Base-by-base conservation (phyloP, 2,797 vertebrate species). In the Benthosema pterotum region DNA sequence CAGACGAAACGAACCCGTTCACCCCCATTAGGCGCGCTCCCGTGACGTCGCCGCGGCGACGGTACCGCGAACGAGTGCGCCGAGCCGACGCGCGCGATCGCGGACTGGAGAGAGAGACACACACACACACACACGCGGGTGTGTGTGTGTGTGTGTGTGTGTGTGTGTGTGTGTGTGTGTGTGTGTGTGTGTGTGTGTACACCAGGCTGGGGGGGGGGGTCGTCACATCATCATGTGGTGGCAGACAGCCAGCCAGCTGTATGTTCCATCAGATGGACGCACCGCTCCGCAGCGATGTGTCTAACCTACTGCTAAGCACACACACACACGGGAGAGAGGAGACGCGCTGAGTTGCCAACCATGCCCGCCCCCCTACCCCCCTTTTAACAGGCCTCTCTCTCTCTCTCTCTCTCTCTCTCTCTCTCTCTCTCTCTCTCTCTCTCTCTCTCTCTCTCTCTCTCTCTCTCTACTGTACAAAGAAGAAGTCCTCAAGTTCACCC, bases 1-100 rank as follows among this genome's bases (percentile, higher is more conserved):
- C 64, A 85, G 74, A 84, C 78, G 73, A 82, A n/a, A 79, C 82
- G 89, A 76, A 91, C 90, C 69, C 90, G 79, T 86, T 91, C 78
- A 91, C 88, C 90, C 77, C 84, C 32, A 47, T 42, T 25, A 80
- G 42, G 82, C 80, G 84, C 87, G 87, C 60, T 19, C 75, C 46
- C 83, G 59, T 72, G 46, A 67, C 65, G 17, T 5, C 55, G 70
- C 72, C 53, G 54, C 63, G 60, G 62, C 71, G 65, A 66, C 80
- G 75, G 75, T 70, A 68, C 76, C 83, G 82, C 85, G 82, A n/a
- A n/a, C n/a, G n/a, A n/a, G n/a, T n/a, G n/a, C n/a, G n/a, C n/a
- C n/a, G n/a, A n/a, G n/a, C n/a, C n/a, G n/a, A n/a, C n/a, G n/a
- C n/a, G n/a, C n/a, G n/a, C n/a, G n/a, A n/a, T n/a, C n/a, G n/a